Evolutionary conservation across 2,888 invertebrate genomes (phyloP).

Genomic region (Tipula helvola): DNA sequence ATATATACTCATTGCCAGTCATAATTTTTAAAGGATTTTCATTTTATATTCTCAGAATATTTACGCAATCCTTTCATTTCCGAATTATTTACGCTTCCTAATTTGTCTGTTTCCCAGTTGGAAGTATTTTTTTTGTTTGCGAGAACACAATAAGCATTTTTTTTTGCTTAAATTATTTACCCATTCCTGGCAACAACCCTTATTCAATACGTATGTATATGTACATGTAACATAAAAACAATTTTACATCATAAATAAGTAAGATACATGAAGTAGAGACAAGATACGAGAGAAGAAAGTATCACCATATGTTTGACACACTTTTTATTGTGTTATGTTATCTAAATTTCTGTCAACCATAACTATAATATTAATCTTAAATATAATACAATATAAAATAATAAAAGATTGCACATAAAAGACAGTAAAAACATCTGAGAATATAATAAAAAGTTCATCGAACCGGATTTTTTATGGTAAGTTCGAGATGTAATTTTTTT

Average conservation of each 20-base stretch:
- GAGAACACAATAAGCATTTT: not conserved
- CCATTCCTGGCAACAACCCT: not conserved
- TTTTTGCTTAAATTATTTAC: not conserved
- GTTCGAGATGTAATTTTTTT: not conserved
- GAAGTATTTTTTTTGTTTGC: not conserved
- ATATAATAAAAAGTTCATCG: not conserved
- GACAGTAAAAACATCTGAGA: not conserved
- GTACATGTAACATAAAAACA: not conserved
- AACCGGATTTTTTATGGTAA: not conserved
- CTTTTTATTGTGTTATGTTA: conserved; percentile 5
- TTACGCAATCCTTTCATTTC: not conserved
- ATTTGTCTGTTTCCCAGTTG: not conserved
- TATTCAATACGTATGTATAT: not conserved
- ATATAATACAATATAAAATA: conserved; percentile 1
- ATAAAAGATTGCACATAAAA: not conserved
- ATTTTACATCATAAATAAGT: not conserved
- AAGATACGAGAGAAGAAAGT: conserved; percentile 5
- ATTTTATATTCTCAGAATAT: not conserved
- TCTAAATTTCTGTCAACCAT: conserved; percentile 6
- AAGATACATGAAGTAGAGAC: not conserved
- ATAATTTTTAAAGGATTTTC: not conserved
- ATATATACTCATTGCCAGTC: not conserved
- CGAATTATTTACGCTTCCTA: not conserved
- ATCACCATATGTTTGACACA: conserved; percentile 8
- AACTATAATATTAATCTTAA: conserved; percentile 8